phyloP scores from a whole-genome alignment of 2,113 vertebrate genomes.

The Silurus meridionalis region DNA sequence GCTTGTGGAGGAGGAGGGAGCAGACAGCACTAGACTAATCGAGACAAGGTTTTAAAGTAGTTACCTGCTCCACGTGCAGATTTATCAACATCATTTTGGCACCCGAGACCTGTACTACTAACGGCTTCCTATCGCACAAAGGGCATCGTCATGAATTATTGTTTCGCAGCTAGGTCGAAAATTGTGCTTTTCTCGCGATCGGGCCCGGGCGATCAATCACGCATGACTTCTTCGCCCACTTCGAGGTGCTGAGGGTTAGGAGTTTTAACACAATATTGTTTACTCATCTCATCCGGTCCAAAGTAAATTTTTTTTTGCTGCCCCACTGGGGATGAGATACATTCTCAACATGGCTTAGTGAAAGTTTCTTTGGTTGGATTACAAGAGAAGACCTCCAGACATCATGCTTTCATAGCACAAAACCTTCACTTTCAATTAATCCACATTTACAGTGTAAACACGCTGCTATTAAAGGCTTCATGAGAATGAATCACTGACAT shows the following conservation, averaged over 20 bases:
- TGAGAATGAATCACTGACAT: background rate
- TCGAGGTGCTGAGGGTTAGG: slow-evolving; percentile 91
- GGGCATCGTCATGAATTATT: slow-evolving; percentile 99
- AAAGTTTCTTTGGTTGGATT: background rate
- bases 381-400: slow-evolving; percentile 11
- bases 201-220: slow-evolving; percentile 95
- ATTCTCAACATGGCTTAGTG: slow-evolving; percentile 14
- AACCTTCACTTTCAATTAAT: background rate
- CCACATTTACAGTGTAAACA: slow-evolving; percentile 13
- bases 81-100: slow-evolving; percentile 96
- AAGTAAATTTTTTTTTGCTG: slow-evolving; percentile 51
- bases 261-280: slow-evolving; percentile 60
- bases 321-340: slow-evolving; percentile 18
- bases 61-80: slow-evolving; percentile 94
- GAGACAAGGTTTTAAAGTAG: slow-evolving; percentile 97
- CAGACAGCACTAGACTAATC: slow-evolving; percentile 81
- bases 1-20: slow-evolving; percentile 34
- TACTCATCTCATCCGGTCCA: slow-evolving; percentile 59
- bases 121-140: slow-evolving; percentile 91
- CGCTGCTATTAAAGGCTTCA: background rate
- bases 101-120: slow-evolving; percentile 82
- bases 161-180: slow-evolving; percentile 97
- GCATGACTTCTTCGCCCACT: slow-evolving; percentile 81
- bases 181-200: slow-evolving; percentile 98
- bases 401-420: background rate